Evolutionary conservation across 2,113 vertebrate species (phyloP).

Genomic region (Fulica atra): DNA sequence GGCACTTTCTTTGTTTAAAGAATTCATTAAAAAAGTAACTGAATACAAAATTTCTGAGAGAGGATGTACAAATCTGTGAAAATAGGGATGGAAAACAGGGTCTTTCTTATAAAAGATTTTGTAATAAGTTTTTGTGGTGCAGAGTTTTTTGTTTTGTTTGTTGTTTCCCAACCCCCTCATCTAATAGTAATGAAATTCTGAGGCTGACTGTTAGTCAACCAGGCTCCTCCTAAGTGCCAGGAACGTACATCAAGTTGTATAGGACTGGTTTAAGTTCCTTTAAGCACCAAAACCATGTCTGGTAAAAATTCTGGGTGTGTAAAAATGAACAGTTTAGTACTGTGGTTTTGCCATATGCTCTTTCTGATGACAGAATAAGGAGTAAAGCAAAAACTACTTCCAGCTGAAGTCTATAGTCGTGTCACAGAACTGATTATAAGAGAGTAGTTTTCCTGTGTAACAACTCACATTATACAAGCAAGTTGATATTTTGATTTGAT

Average conservation of each 20-base stretch:
- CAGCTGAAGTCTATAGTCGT: neutral
- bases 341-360: neutral
- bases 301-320: neutral
- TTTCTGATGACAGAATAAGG: neutral
- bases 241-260: neutral
- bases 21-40: neutral
- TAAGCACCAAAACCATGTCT: neutral
- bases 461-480: neutral
- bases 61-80: neutral
- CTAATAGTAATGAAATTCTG: neutral
- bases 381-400: neutral
- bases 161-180: too few relatives aligned
- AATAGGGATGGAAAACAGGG: neutral
- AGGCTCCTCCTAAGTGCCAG: neutral
- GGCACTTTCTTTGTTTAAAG: neutral
- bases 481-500: conserved; percentile 7
- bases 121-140: neutral
- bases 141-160: too few relatives aligned
- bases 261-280: neutral
- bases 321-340: neutral
- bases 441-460: neutral
- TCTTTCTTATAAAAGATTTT: neutral
- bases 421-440: neutral
- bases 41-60: neutral
- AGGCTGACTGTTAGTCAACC: neutral